Percentiles rank a stretch among this genome's conserved stretches.
Evolutionary conservation across 2,888 invertebrate genomes (phyloP).

Genomic region (Galeopsomyia nigrocyanea): DNA sequence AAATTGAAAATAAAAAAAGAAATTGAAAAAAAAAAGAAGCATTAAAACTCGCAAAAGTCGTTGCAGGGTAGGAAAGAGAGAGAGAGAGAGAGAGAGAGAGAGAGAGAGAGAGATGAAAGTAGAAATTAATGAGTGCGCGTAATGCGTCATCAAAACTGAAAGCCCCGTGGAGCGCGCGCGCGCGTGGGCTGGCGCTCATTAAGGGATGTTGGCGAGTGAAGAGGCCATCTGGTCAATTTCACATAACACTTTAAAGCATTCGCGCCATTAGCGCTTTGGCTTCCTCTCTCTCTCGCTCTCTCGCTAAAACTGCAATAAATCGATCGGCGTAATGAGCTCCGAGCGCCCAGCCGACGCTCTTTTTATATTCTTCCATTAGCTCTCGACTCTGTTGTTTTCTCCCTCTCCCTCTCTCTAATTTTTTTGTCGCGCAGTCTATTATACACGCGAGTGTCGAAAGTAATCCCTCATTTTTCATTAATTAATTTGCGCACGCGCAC

Average conservation of each 20-base stretch:
- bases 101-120: constrained; percentile 13
- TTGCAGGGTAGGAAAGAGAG: neutral
- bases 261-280: constrained; percentile 10
- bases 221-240: constrained; percentile 46
- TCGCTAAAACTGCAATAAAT: constrained; percentile 37
- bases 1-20: neutral
- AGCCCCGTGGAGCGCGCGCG: too few species aligned
- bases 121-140: constrained; percentile 39
- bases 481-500: too few species aligned
- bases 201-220: constrained; percentile 38
- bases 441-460: too few species aligned
- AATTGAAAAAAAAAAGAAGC: constrained; percentile 9
- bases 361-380: constrained; percentile 18
- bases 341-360: neutral
- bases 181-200: constrained; percentile 31
- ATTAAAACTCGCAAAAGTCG: constrained; percentile 35
- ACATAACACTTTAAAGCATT: constrained; percentile 37
- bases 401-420: neutral
- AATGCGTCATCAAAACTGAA: constrained; percentile 35
- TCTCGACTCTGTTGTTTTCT: neutral
- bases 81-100: neutral
- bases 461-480: too few species aligned
- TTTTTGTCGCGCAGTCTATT: too few species aligned
- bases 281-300: too few species aligned
- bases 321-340: constrained; percentile 28